Conservation (phyloP, 2,888 invertebrate genomes). For the Clanis bilineata region DNA sequence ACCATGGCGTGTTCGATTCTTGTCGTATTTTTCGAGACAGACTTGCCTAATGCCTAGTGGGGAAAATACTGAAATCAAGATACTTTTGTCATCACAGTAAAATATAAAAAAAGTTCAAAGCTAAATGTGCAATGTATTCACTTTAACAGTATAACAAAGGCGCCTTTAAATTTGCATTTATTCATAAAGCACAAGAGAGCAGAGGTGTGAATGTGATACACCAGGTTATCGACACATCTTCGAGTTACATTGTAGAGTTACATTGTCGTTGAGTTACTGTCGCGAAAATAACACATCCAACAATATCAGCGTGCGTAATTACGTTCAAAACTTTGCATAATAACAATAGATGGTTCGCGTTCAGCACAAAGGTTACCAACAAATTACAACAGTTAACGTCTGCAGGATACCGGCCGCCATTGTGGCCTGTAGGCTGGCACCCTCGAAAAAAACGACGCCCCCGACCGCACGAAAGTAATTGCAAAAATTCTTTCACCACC, state of each 20-base stretch:
- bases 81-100: too few species aligned
- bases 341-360: conserved; percentile 20
- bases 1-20: too few species aligned
- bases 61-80: too few species aligned
- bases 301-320: too few species aligned
- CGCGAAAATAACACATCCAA: background rate
- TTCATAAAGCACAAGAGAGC: too few species aligned
- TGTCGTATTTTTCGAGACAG: too few species aligned
- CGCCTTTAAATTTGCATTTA: too few species aligned
- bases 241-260: background rate
- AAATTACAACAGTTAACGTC: conserved; percentile 51
- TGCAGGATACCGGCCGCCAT: conserved; percentile 36
- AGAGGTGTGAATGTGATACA: too few species aligned
- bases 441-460: conserved; percentile 48
- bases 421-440: conserved; percentile 40
- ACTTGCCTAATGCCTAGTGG: too few species aligned
- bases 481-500: conserved; percentile 56
- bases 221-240: background rate
- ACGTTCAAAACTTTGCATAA: conserved; percentile 48
- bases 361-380: conserved; percentile 55
- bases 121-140: too few species aligned
- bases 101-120: too few species aligned
- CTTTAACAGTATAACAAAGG: too few species aligned
- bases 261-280: background rate
- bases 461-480: conserved; percentile 45